phyloP scores from a whole-genome alignment of 2,797 vertebrate genomes.

The Micromesistius poutassou region DNA sequence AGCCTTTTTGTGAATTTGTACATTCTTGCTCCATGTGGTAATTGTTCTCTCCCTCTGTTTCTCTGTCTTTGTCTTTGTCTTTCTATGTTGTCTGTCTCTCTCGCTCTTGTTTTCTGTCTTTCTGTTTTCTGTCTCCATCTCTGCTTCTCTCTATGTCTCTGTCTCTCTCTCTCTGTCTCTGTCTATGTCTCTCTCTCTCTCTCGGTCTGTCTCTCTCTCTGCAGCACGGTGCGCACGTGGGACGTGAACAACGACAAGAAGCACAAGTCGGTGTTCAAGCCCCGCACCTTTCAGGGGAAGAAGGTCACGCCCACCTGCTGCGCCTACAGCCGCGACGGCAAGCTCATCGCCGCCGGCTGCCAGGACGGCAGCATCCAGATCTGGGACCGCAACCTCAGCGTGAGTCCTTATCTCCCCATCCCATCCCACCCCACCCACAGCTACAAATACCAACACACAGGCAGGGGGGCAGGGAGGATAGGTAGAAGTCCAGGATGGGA shows the following conservation, averaged over 20 bases:
- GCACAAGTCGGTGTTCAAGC: conserved; percentile 92
- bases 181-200: not conserved
- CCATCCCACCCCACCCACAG: too few relatives aligned
- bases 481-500: conserved; percentile 8
- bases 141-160: not conserved
- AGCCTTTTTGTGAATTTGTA: not conserved
- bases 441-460: too few relatives aligned
- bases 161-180: too few relatives aligned
- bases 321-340: conserved; percentile 91
- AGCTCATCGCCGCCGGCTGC: conserved; percentile 90
- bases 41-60: not conserved
- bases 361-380: conserved; percentile 96
- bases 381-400: conserved; percentile 93
- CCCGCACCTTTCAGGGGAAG: conserved; percentile 89
- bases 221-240: conserved; percentile 93
- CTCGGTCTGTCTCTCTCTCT: conserved; percentile 13
- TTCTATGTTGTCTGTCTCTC: not conserved
- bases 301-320: conserved; percentile 89
- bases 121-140: not conserved
- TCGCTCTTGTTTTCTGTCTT: not conserved
- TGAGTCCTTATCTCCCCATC: conserved; percentile 69
- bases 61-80: not conserved
- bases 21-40: not conserved
- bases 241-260: conserved; percentile 90
- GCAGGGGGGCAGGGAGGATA: not conserved